phyloP scores from a whole-genome alignment of 1,140 invertebrate genomes.

The Apolygus lucorum region DNA sequence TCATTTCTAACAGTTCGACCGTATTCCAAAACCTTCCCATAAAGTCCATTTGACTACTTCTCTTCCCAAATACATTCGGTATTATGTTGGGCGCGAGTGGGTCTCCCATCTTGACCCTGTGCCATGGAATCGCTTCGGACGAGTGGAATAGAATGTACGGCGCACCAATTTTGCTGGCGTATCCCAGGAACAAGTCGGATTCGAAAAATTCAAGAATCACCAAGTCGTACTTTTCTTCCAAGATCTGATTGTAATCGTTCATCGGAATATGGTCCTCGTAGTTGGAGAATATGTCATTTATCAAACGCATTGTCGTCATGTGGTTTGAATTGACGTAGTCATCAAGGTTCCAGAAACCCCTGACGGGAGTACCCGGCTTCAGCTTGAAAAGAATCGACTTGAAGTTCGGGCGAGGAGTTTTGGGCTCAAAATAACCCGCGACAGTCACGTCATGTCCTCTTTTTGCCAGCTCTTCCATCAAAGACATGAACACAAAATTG shows the following conservation, averaged over 20 bases:
- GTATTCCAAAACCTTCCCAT: constrained; percentile 29
- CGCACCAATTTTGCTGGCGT: constrained; percentile 35
- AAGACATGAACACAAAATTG: background rate
- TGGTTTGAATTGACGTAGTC: background rate
- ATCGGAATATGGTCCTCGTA: background rate
- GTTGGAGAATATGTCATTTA: background rate
- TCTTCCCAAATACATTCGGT: constrained; percentile 24
- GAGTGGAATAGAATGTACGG: constrained; percentile 51
- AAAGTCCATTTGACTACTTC: constrained; percentile 28
- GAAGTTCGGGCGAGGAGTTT: background rate
- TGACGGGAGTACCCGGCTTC: background rate
- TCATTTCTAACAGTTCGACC: background rate
- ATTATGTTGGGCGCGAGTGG: constrained; percentile 31
- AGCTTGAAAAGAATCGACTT: background rate
- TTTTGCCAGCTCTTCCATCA: background rate
- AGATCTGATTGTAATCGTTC: background rate
- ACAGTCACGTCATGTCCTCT: background rate
- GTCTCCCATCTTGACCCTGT: constrained; percentile 40
- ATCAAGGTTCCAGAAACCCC: background rate
- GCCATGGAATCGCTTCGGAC: constrained; percentile 50
- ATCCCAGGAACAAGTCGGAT: constrained; percentile 30
- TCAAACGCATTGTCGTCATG: background rate
- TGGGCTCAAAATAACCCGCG: background rate
- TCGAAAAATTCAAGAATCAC: constrained; percentile 32
- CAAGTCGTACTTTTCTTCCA: constrained; percentile 28